phyloP scores from a whole-genome alignment of 2,888 invertebrate species.

The Nyleta sp. region DNA sequence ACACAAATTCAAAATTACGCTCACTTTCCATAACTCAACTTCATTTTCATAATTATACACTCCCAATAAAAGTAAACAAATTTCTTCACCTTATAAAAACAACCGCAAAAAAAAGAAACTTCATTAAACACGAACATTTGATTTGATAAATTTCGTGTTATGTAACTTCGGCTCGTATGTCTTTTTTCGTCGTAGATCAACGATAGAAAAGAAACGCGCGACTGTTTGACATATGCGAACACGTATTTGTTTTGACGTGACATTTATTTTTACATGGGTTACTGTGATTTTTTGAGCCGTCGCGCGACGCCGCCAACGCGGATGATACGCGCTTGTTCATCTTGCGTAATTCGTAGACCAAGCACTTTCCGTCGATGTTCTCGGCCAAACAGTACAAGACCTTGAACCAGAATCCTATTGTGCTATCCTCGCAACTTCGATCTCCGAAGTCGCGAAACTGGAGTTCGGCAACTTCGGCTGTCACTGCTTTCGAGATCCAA shows the following conservation, averaged over 20 bases:
- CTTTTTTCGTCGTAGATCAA: too few species aligned
- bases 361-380: conserved; percentile 31
- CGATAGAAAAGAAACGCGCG: too few species aligned
- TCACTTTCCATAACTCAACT: neutral
- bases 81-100: too few species aligned
- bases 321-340: conserved; percentile 24
- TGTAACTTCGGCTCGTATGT: neutral
- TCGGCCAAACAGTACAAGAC: conserved; percentile 36
- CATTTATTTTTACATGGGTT: conserved; percentile 32
- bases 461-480: too few species aligned
- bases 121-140: too few species aligned
- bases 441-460: conserved; percentile 22
- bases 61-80: too few species aligned
- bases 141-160: neutral
- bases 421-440: conserved; percentile 30
- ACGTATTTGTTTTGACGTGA: conserved; percentile 29
- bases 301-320: conserved; percentile 17
- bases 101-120: too few species aligned
- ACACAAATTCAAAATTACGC: too few species aligned
- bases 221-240: conserved; percentile 18
- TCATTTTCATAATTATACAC: too few species aligned
- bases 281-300: conserved; percentile 27
- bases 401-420: conserved; percentile 54
- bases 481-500: too few species aligned
- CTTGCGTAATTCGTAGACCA: conserved; percentile 35